phyloP scores from a whole-genome alignment of 2,113 vertebrate genomes.

The Tautogolabrus adspersus region DNA sequence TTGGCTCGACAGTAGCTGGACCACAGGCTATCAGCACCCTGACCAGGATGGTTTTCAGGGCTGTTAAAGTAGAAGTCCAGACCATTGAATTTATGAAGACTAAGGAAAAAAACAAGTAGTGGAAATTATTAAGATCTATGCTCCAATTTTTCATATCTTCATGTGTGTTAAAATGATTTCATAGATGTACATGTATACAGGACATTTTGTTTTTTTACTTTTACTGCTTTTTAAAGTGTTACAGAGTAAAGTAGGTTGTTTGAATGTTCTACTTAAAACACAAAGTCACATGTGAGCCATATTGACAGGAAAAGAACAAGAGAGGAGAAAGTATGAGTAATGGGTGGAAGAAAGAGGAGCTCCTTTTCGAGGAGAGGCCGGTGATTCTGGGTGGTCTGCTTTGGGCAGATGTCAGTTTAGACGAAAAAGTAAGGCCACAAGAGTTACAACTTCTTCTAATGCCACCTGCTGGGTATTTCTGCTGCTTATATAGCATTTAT shows the following conservation, averaged over 20 bases:
- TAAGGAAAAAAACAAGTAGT: not conserved
- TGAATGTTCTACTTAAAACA: constrained; percentile 22
- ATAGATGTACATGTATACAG: not conserved
- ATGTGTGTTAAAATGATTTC: not conserved
- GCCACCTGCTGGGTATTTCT: constrained; percentile 58
- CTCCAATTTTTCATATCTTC: not conserved
- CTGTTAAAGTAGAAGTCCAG: constrained; percentile 44
- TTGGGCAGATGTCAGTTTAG: constrained; percentile 57
- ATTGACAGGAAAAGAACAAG: constrained; percentile 37
- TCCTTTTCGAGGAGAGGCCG: constrained; percentile 12
- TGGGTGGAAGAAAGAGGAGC: constrained; percentile 47
- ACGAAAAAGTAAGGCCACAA: constrained; percentile 31
- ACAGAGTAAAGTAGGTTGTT: not conserved
- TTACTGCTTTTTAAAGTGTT: not conserved
- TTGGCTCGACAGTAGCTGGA: constrained; percentile 58
- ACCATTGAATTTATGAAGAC: constrained; percentile 43
- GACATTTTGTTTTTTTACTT: not conserved
- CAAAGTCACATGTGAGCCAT: constrained; percentile 24
- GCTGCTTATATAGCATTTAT: constrained; percentile 56
- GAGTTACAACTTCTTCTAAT: constrained; percentile 56
- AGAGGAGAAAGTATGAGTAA: constrained; percentile 67
- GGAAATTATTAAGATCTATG: constrained; percentile 29
- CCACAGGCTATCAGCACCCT: constrained; percentile 64
- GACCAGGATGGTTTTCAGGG: constrained; percentile 35
- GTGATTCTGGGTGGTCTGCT: constrained; percentile 69